Percentiles rank a stretch among this genome's conserved stretches.
phyloP scores from a whole-genome alignment of 2,888 invertebrate species.

The Xylocampa areola region DNA sequence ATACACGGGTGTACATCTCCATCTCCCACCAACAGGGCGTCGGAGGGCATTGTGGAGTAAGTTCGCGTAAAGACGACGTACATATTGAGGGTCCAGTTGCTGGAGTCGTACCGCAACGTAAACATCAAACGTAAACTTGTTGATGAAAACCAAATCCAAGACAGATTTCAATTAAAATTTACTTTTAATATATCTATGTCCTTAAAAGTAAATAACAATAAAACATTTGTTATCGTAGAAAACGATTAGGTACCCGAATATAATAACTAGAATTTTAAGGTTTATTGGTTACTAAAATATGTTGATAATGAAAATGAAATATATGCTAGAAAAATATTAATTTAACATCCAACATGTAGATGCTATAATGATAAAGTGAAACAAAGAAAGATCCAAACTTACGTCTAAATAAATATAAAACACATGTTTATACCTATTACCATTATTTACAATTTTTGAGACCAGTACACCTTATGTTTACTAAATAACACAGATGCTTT shows the following conservation, averaged over 20 bases:
- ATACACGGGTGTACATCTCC: too few relatives aligned
- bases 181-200: conserved; percentile 71
- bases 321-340: conserved; percentile 40
- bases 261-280: conserved; percentile 56
- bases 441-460: conserved; percentile 64
- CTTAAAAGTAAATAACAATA: conserved; percentile 83
- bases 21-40: too few relatives aligned
- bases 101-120: too few relatives aligned
- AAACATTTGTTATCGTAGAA: conserved; percentile 64
- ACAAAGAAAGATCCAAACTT: conserved; percentile 55
- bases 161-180: conserved; percentile 62
- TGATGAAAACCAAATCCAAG: conserved; percentile 24
- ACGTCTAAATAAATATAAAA: conserved; percentile 72
- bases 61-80: too few relatives aligned
- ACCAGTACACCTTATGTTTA: conserved; percentile 48
- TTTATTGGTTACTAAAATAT: conserved; percentile 41
- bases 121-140: not conserved
- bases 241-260: conserved; percentile 61
- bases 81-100: too few relatives aligned
- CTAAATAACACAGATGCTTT: conserved; percentile 17
- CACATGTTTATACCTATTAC: conserved; percentile 54
- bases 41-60: too few relatives aligned
- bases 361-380: conserved; percentile 25
- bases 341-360: conserved; percentile 22
- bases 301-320: conserved; percentile 23